phyloP scores from a whole-genome alignment of 1,140 invertebrate genomes.

The Eriocheir sinensis region DNA sequence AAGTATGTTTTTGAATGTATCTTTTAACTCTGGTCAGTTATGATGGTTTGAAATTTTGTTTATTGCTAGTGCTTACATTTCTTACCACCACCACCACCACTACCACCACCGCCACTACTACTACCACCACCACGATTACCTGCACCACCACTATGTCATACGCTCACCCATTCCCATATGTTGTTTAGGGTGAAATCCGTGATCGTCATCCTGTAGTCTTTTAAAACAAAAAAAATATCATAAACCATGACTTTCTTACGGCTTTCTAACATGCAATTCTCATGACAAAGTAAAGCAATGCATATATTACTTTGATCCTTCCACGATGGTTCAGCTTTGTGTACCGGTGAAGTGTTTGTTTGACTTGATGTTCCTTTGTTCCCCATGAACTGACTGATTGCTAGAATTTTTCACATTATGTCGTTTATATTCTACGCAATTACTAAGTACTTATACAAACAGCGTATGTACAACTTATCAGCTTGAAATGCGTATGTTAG shows the following conservation, averaged over 20 bases:
- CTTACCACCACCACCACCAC: not conserved
- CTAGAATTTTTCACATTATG: not conserved
- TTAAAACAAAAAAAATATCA: constrained; percentile 2
- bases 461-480: constrained; percentile 16
- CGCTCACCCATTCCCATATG: not conserved
- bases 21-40: too few species aligned
- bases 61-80: not conserved
- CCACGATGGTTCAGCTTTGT: not conserved
- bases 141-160: not conserved
- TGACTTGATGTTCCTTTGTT: constrained; percentile 15
- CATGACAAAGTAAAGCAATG: not conserved
- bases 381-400: not conserved
- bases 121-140: not conserved
- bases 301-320: not conserved
- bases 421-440: not conserved
- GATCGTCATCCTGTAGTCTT: not conserved
- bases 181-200: not conserved
- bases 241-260: constrained; percentile 1
- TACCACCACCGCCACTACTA: not conserved
- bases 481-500: constrained; percentile 15
- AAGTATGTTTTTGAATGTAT: too few species aligned
- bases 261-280: not conserved
- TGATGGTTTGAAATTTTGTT: too few species aligned
- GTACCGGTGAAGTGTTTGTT: not conserved
- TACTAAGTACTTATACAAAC: constrained; percentile 26